Evolutionary conservation across 2,113 vertebrate species (phyloP).

Genomic region (Isichthys henryi): DNA sequence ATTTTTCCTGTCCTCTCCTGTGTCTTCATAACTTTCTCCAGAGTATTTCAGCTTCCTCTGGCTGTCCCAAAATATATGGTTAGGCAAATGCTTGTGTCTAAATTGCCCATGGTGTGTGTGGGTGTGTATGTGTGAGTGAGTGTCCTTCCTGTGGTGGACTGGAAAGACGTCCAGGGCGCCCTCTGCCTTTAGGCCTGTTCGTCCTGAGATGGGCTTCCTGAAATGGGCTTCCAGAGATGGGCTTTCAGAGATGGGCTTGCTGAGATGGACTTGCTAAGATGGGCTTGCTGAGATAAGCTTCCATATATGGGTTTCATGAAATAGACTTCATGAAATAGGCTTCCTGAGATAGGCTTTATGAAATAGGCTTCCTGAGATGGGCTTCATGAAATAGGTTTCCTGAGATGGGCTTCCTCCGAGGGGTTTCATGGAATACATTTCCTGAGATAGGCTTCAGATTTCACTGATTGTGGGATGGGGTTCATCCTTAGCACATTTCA

Average conservation of each 20-base stretch:
- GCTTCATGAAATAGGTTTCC: too few relatives aligned
- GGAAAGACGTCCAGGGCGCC: neutral
- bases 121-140: too few relatives aligned
- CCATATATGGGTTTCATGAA: too few relatives aligned
- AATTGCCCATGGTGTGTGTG: neutral
- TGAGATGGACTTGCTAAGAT: neutral
- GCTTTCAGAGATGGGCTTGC: too few relatives aligned
- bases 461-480: neutral
- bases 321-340: too few relatives aligned
- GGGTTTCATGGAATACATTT: too few relatives aligned
- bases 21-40: neutral
- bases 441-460: neutral
- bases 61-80: neutral
- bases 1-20: neutral
- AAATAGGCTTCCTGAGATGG: too few relatives aligned
- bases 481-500: neutral
- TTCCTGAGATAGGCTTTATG: too few relatives aligned
- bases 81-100: neutral
- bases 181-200: neutral
- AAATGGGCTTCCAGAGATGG: too few relatives aligned
- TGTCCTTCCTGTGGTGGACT: neutral
- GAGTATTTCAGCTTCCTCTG: neutral
- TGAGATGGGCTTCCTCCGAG: too few relatives aligned
- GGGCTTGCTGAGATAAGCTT: too few relatives aligned
- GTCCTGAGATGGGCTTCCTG: neutral